Conservation (phyloP, 2,797 vertebrate genomes). For the Coendou prehensilis region DNA sequence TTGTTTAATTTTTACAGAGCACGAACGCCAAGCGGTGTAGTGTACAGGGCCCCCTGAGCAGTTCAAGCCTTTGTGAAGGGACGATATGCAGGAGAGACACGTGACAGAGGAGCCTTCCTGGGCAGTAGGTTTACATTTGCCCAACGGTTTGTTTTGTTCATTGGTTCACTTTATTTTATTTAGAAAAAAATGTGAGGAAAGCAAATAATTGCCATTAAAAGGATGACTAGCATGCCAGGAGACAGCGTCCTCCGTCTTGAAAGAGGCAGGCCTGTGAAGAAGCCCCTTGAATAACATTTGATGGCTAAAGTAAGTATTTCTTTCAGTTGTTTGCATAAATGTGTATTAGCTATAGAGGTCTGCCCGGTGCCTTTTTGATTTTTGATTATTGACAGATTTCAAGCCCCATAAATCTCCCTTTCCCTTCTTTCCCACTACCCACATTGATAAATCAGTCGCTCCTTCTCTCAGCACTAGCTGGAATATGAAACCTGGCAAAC, state of each 20-base stretch:
- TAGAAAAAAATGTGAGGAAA: background rate
- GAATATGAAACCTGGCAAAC: background rate
- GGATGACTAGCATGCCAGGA: background rate
- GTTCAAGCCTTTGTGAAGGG: background rate
- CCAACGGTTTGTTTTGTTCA: background rate
- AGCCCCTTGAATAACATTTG: background rate
- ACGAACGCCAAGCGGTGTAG: rapidly evolving
- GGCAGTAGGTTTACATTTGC: background rate
- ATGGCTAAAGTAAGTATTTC: background rate
- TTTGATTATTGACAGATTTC: constrained; percentile 26
- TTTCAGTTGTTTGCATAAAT: background rate
- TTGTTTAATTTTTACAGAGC: constrained; percentile 71
- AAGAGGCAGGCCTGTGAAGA: background rate
- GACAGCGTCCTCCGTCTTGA: background rate
- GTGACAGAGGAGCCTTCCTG: background rate
- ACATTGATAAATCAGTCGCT: background rate
- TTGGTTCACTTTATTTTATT: constrained; percentile 43
- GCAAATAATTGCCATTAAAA: constrained; percentile 1
- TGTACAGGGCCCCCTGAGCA: background rate
- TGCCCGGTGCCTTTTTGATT: background rate
- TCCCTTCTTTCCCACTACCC: background rate
- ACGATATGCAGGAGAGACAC: background rate
- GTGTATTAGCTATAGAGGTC: background rate
- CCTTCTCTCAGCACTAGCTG: background rate
- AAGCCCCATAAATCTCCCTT: background rate